A percentile compares a stretch with the other conserved stretches of the same genome.
phyloP scores from a whole-genome alignment of 2,888 invertebrate genomes.

The Bedellia somnulentella region DNA sequence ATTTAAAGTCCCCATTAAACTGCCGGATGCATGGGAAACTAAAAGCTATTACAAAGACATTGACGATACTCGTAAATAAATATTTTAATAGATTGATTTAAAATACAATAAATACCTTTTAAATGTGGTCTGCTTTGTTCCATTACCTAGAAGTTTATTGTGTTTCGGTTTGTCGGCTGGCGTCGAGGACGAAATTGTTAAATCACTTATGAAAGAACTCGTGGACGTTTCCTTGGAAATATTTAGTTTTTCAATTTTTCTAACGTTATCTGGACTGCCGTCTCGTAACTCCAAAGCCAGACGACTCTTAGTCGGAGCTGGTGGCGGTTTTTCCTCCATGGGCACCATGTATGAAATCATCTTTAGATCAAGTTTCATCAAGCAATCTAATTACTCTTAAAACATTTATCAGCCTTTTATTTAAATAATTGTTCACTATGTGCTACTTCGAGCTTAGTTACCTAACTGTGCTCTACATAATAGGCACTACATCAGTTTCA shows the following conservation, averaged over 20 bases:
- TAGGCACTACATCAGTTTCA: conserved; percentile 9
- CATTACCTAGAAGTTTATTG: conserved; percentile 69
- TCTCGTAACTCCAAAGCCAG: conserved; percentile 43
- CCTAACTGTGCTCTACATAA: too few relatives aligned
- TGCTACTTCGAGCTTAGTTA: neutral
- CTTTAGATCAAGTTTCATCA: too few relatives aligned
- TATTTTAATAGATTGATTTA: too few relatives aligned
- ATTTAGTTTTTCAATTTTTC: conserved; percentile 27
- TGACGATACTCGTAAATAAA: neutral
- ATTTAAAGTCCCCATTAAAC: conserved; percentile 20
- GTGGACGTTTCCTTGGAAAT: conserved; percentile 70
- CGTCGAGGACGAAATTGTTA: conserved; percentile 65
- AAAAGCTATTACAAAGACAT: conserved; percentile 17
- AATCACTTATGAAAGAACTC: conserved; percentile 69
- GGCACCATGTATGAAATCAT: conserved; percentile 84
- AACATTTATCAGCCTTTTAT: neutral
- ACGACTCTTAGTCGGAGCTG: conserved; percentile 57
- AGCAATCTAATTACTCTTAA: neutral
- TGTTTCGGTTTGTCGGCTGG: conserved; percentile 69
- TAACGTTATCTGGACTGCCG: conserved; percentile 35
- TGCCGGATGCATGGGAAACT: conserved; percentile 38
- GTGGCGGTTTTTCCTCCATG: conserved; percentile 75
- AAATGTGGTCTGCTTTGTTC: conserved; percentile 70
- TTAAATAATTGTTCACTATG: neutral
- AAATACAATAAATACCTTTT: conserved; percentile 61